These are phyloP conservation scores for Drosophila saltans DNA, from an alignment of 1,140 invertebrate genomes.

Conservation along the genomic window DNA sequence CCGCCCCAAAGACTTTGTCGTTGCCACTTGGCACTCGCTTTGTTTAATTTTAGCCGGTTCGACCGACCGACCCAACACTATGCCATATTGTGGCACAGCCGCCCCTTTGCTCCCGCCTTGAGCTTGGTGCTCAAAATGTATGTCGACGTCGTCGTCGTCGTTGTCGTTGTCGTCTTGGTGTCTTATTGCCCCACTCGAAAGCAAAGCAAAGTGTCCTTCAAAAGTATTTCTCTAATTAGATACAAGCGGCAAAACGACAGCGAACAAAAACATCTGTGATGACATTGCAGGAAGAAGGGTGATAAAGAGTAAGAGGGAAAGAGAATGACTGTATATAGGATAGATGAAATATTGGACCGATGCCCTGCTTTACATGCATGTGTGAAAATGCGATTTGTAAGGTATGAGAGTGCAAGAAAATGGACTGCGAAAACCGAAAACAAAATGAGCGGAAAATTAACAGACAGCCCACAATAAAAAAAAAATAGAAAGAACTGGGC, in stretches of 20 bases:
- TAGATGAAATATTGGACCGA: conserved; percentile 38
- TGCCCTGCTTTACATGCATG: conserved; percentile 53
- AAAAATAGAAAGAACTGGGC: conserved; percentile 23
- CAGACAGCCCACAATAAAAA: conserved; percentile 28
- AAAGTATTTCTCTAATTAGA: conserved; percentile 80
- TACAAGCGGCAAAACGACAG: conserved; percentile 50
- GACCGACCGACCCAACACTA: neutral
- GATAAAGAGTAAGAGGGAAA: neutral
- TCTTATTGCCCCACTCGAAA: conserved; percentile 56
- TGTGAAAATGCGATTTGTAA: conserved; percentile 60
- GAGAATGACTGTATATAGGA: neutral
- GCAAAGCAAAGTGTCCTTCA: conserved; percentile 73
- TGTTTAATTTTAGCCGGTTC: conserved; percentile 64
- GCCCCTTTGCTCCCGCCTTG: neutral
- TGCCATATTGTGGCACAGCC: neutral
- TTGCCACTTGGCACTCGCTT: conserved; percentile 47
- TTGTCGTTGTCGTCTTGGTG: conserved; percentile 31
- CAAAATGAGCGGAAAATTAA: conserved; percentile 33
- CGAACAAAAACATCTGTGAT: conserved; percentile 22
- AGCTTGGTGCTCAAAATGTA: conserved; percentile 45
- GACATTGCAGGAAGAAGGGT: conserved; percentile 35
- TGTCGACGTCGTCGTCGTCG: conserved; percentile 38
- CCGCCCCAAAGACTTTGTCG: conserved; percentile 38
- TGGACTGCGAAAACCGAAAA: conserved; percentile 25
- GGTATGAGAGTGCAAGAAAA: conserved; percentile 36